phyloP scores from a whole-genome alignment of 2,113 vertebrate species.

The Falco punctatus region DNA sequence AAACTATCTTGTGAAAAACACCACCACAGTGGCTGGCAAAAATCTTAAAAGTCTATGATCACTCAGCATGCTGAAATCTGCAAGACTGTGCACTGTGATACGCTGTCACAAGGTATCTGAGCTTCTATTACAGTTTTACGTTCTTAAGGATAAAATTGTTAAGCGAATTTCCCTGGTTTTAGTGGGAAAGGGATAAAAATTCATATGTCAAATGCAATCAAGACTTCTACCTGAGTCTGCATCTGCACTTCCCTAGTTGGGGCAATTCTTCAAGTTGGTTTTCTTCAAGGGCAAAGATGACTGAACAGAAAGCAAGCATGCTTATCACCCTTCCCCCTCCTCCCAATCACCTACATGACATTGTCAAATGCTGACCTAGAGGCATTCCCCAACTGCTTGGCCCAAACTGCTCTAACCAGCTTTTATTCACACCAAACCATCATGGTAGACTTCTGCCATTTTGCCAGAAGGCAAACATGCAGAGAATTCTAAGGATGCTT shows the following conservation, averaged over 20 bases:
- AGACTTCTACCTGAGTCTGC: neutral
- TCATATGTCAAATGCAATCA: neutral
- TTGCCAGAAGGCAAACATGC: neutral
- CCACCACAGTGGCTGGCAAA: neutral
- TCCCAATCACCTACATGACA: neutral
- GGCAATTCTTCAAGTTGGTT: neutral
- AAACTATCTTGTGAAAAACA: neutral
- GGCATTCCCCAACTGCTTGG: neutral
- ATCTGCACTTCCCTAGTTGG: neutral
- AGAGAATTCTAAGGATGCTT: neutral
- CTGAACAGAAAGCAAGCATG: neutral
- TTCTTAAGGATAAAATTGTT: neutral
- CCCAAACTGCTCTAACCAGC: neutral
- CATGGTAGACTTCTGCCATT: neutral
- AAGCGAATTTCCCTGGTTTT: neutral
- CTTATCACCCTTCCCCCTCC: neutral
- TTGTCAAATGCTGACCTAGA: neutral
- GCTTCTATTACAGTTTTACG: neutral
- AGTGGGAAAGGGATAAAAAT: neutral
- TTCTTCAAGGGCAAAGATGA: neutral
- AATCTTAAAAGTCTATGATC: neutral
- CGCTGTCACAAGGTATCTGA: neutral
- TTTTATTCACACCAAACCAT: neutral
- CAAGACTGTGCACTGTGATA: neutral
- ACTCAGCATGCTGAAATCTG: neutral